Percentiles rank a stretch among this genome's conserved stretches.
Evolutionary conservation across 2,888 invertebrate genomes (phyloP).

Genomic region (Stenichneumon culpator): DNA sequence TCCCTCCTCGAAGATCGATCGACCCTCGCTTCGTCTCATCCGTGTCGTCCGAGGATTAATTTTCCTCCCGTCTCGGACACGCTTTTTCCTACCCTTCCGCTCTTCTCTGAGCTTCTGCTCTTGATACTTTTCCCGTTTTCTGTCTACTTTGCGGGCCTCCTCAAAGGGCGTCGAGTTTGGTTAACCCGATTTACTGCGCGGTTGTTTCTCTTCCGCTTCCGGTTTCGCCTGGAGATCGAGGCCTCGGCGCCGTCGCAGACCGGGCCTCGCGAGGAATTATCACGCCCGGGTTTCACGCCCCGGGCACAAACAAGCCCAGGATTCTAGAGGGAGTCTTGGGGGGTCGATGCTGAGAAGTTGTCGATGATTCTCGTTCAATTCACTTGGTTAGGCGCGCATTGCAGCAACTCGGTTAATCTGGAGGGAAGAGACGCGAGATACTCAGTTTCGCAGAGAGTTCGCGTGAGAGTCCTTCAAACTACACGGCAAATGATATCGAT

Average conservation of each 20-base stretch:
- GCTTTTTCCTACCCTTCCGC: neutral
- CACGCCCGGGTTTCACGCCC: neutral
- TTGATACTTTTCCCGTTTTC: neutral
- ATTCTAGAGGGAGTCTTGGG: neutral
- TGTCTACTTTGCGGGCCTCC: neutral
- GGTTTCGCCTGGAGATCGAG: neutral
- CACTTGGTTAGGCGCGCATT: conserved; percentile 42
- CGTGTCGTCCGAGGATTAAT: neutral
- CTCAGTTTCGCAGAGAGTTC: neutral
- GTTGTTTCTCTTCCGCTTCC: neutral
- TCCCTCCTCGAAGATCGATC: conserved; percentile 52
- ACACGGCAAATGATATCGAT: neutral
- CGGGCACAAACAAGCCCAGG: neutral
- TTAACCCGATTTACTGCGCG: neutral
- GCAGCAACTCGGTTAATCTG: conserved; percentile 33
- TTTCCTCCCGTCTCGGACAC: neutral
- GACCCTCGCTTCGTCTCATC: conserved; percentile 43
- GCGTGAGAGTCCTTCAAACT: conserved; percentile 50
- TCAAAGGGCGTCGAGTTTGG: neutral
- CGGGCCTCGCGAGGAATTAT: neutral
- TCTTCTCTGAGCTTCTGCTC: neutral
- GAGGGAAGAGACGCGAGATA: neutral
- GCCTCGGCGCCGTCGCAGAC: no score
- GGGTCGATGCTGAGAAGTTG: neutral
- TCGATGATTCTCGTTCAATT: conserved; percentile 32